Base-by-base conservation (phyloP, 2,797 vertebrate species). In the Pseudochromis fuscus region DNA sequence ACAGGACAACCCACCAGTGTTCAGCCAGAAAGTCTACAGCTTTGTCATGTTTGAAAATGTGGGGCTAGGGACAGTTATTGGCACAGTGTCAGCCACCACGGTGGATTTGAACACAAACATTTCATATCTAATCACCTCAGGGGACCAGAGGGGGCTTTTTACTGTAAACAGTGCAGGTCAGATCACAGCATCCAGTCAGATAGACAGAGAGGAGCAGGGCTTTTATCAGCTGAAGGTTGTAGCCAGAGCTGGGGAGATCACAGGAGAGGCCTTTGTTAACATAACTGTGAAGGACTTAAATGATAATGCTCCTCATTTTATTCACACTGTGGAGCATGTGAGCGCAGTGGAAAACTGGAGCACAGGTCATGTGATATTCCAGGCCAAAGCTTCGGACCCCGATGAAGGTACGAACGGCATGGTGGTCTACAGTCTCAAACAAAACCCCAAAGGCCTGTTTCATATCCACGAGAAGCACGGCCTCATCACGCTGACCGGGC, bases 31-130 rank as follows among this genome's bases (percentile, higher is more conserved):
- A 15, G 83, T 44, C 4, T 99, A 98, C 88, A 97, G 96, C 84
- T 99, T 99, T 72, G 97, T 99, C 75, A 97, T 98, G 80, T 99
- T 99, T 93, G 98, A 99, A 91, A 99, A 99, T 0, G 95, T 97
- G 51, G 94, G 91, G 4, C n/a, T 90, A 0, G 95, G 96, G 30
- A 95, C 96, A 2, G 94, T 95, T 0, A 93, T 99, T 27, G 98
- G 98, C 23, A 95, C 94, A 0, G 96, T 99, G 53, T 96, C 94
- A 11, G 97, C 98, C 46, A 95, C 95, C 64, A 96, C 95, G 0
- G 94, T 97, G n/a, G 98, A 99, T 82, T 88, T 98, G 60, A 97
- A 98, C 91, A 94, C 94, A 66, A 98, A 99, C 80, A 96, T 99
- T 78, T 97, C 95, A 31, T 99, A 99, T 83, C 90, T 99, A 52